phyloP scores from a whole-genome alignment of 2,113 vertebrate species.

The Sturnira hondurensis region DNA sequence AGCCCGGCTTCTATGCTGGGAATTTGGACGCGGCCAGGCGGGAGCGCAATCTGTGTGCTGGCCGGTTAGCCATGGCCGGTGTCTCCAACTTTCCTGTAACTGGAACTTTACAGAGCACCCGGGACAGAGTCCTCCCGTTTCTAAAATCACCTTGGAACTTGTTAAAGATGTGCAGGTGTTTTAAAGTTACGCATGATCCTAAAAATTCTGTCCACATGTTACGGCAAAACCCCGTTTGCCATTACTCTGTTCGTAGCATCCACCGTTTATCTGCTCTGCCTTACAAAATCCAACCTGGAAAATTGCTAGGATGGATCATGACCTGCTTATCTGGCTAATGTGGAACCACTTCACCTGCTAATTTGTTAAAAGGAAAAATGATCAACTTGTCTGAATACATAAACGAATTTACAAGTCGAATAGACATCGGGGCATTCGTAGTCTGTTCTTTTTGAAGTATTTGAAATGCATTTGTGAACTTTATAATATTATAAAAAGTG shows the following conservation, averaged over 20 bases:
- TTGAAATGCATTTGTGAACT: neutral
- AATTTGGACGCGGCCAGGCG: neutral
- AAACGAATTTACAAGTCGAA: neutral
- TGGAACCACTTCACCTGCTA: neutral
- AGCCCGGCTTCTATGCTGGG: neutral
- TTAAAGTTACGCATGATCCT: neutral
- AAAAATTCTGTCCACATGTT: neutral
- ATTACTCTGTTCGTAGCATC: neutral
- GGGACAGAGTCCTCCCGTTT: neutral
- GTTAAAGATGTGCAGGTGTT: neutral
- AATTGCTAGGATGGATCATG: neutral
- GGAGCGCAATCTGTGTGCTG: neutral
- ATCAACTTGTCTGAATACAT: neutral
- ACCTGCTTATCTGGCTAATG: no score
- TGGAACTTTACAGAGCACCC: neutral
- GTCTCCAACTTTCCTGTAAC: neutral
- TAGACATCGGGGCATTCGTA: neutral
- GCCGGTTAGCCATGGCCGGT: accelerated
- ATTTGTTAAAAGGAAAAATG: neutral
- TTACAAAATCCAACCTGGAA: neutral
- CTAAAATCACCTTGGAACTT: neutral
- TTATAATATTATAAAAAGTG: neutral
- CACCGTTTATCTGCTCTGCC: accelerated
- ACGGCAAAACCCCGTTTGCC: neutral
- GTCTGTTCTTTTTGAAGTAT: neutral